Evolutionary conservation across 2,113 vertebrate genomes (phyloP).

Genomic region (Vanacampus margaritifer): DNA sequence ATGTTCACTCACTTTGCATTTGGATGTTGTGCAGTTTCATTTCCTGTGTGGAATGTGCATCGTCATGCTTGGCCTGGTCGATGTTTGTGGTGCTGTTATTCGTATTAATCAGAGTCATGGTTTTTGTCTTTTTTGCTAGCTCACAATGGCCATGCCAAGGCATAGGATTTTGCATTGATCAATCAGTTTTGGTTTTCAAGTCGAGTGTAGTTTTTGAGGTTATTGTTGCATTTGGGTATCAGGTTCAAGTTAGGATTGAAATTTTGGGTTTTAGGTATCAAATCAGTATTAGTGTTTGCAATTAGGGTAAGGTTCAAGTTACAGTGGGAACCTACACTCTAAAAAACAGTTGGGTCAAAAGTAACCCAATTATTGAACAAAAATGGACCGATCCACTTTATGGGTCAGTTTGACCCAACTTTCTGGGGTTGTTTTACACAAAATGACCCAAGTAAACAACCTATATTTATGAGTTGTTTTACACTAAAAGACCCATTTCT

Average conservation of each 20-base stretch:
- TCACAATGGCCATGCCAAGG: not conserved
- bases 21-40: conserved; percentile 47
- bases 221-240: not conserved
- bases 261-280: not conserved
- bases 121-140: conserved; percentile 5
- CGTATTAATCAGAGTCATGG: conserved; percentile 5
- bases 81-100: conserved; percentile 47
- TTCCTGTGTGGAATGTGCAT: conserved; percentile 39
- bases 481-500: too few relatives aligned
- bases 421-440: too few relatives aligned
- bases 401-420: too few relatives aligned
- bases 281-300: not conserved
- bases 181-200: not conserved
- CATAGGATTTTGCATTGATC: not conserved
- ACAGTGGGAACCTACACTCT: not conserved
- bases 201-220: not conserved
- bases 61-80: conserved; percentile 44
- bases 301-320: not conserved
- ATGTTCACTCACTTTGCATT: conserved; percentile 39
- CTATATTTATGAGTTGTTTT: too few relatives aligned
- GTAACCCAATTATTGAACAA: too few relatives aligned
- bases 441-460: too few relatives aligned
- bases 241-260: not conserved
- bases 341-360: too few relatives aligned
- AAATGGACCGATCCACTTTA: too few relatives aligned